phyloP scores from a whole-genome alignment of 2,797 vertebrate species.

The Chloroceryle inda region DNA sequence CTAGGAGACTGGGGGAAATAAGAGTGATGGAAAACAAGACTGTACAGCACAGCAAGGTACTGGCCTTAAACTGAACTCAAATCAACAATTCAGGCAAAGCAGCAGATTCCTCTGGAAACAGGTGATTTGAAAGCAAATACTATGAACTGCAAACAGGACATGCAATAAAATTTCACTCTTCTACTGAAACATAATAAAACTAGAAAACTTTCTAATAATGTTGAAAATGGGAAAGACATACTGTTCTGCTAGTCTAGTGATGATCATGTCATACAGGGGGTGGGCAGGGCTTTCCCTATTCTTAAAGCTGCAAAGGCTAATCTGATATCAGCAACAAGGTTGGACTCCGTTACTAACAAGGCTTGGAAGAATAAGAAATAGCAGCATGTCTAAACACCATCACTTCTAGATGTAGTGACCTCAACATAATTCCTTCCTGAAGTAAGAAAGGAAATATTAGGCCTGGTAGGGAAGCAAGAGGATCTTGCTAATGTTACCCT shows the following conservation, averaged over 20 bases:
- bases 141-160: neutral
- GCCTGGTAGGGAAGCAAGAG: neutral
- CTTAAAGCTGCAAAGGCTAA: neutral
- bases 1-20: neutral
- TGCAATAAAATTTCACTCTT: neutral
- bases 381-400: neutral
- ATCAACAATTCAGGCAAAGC: neutral
- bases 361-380: neutral
- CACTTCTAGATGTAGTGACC: neutral
- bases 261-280: fast-evolving
- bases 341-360: neutral
- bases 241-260: neutral
- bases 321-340: neutral
- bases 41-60: neutral
- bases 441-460: neutral
- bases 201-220: neutral
- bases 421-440: neutral
- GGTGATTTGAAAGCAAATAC: neutral
- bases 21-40: neutral
- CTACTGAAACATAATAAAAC: neutral
- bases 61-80: neutral
- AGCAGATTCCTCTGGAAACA: neutral
- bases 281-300: neutral
- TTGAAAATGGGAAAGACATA: neutral
- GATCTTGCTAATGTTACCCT: neutral